Evolutionary conservation across 2,113 vertebrate genomes (phyloP).

Genomic region (Anguilla japonica): DNA sequence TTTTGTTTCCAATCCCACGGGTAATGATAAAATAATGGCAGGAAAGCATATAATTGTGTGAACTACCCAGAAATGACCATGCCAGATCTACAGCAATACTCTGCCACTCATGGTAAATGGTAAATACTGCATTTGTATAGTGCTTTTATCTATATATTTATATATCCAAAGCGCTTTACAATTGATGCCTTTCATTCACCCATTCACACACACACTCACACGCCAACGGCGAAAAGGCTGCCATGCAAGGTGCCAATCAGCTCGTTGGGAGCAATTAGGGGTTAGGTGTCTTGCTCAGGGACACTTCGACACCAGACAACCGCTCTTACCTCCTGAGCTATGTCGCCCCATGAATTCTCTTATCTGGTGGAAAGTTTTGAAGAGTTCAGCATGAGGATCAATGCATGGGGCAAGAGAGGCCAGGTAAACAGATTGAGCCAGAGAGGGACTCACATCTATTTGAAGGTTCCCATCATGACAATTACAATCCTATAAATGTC

Average conservation of each 20-base stretch:
- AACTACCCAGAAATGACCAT: background rate
- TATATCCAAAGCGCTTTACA: no score
- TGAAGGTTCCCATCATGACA: constrained; percentile 35
- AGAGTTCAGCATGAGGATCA: constrained; percentile 25
- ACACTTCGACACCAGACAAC: no score
- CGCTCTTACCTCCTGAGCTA: no score
- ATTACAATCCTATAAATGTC: constrained; percentile 46
- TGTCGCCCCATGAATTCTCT: background rate
- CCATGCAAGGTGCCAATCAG: no score
- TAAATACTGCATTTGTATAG: no score
- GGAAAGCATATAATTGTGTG: background rate
- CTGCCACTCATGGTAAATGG: background rate
- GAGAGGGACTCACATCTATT: constrained; percentile 39
- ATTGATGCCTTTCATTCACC: no score
- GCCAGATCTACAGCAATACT: background rate
- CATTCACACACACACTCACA: no score
- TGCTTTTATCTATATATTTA: no score
- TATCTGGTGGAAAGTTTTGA: background rate
- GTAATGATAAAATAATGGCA: background rate
- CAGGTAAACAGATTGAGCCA: constrained; percentile 42
- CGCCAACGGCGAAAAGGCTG: no score
- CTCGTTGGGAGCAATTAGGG: no score
- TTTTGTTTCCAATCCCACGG: background rate
- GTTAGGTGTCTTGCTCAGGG: no score
- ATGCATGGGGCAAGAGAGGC: constrained; percentile 23